phyloP scores from a whole-genome alignment of 2,797 vertebrate species.

The Furcifer pardalis region DNA sequence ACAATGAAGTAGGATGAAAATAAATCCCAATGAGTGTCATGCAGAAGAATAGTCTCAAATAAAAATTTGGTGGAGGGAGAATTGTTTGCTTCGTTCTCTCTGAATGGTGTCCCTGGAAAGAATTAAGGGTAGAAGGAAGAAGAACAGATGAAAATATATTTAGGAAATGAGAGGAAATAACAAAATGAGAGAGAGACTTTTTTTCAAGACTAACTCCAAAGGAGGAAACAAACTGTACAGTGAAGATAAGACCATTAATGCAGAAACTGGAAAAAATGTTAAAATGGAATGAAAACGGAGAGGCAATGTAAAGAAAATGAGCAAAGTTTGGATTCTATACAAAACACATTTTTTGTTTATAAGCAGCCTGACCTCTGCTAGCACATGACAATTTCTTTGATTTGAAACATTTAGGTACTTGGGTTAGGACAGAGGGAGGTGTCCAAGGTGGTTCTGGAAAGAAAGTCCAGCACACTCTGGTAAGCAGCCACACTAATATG shows the following conservation, averaged over 20 bases:
- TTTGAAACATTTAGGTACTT: background rate
- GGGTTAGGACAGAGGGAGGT: too few species aligned
- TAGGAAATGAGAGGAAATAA: constrained; percentile 15
- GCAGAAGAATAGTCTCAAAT: too few species aligned
- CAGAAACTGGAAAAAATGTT: background rate
- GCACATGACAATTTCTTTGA: background rate
- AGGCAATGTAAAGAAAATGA: constrained; percentile 4
- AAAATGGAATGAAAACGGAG: constrained; percentile 17
- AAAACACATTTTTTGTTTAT: background rate
- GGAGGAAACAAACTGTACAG: constrained; percentile 14
- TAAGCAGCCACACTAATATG: background rate
- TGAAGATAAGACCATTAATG: constrained; percentile 15
- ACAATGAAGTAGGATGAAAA: background rate
- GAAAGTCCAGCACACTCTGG: background rate
- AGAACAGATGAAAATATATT: constrained; percentile 18
- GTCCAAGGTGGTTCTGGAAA: too few species aligned
- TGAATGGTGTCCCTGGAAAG: background rate
- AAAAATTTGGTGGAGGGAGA: too few species aligned
- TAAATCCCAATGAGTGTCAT: background rate
- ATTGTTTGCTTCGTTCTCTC: background rate
- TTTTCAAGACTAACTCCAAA: background rate
- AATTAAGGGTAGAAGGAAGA: background rate
- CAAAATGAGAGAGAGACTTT: background rate
- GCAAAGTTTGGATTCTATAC: background rate
- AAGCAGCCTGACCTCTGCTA: too few species aligned